phyloP scores from a whole-genome alignment of 2,888 invertebrate genomes.

The Ochropleura leucogaster region DNA sequence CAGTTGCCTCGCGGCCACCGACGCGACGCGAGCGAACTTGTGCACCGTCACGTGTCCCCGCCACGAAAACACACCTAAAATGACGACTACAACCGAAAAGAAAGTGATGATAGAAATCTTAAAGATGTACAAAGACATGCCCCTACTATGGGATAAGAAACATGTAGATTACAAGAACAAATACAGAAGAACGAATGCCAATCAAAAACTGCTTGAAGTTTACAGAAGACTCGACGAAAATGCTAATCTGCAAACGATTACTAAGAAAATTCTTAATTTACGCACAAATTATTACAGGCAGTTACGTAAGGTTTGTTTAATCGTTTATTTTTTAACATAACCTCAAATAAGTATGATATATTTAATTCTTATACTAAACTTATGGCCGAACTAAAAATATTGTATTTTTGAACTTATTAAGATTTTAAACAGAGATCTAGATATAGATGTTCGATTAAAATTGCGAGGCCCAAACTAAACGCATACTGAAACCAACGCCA shows the following conservation, averaged over 20 bases:
- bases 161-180: constrained; percentile 32
- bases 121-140: constrained; percentile 34
- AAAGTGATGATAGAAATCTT: constrained; percentile 25
- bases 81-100: constrained; percentile 18
- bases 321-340: neutral
- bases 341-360: neutral
- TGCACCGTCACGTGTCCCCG: no score
- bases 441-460: neutral
- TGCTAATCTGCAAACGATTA: constrained; percentile 5
- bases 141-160: constrained; percentile 29
- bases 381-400: neutral
- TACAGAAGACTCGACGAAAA: constrained; percentile 17
- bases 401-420: neutral
- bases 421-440: neutral
- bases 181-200: constrained; percentile 14
- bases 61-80: neutral
- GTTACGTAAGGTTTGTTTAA: constrained; percentile 26
- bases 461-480: neutral
- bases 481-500: neutral
- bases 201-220: constrained; percentile 11
- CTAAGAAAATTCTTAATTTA: constrained; percentile 43
- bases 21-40: neutral
- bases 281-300: constrained; percentile 35
- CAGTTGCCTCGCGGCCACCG: constrained; percentile 34
- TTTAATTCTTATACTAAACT: neutral